Evolutionary conservation across 2,888 invertebrate genomes (phyloP), one percentile per base, ranked within the genome.

Genomic region (Parapristionchus giblindavisi): DNA sequence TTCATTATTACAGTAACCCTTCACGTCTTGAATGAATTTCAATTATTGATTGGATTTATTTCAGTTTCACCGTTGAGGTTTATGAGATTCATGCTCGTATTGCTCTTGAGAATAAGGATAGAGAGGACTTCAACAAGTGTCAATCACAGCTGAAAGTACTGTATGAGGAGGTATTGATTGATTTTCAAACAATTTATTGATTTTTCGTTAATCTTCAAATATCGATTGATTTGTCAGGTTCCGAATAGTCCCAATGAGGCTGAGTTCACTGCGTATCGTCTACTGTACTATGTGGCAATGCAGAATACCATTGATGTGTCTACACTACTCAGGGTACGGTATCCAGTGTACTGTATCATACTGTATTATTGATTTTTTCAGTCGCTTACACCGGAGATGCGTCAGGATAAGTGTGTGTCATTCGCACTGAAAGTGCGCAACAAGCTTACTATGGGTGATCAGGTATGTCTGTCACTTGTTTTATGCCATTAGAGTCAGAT

Each of bases 21-120:
- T 43, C 17, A 14, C 43, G 17, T 43, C 8, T 17, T 43, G 17
- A 43, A 14, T 43, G n/a, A n/a, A n/a, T n/a, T n/a, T n/a, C n/a
- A 48, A 14, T 48, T 21, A 60, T 14, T 36, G 11, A n/a, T 24
- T 17, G 11, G 36, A 8, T 32, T 38, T 24, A 21, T 60, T 72
- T 38, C 72, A 73, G 73, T 34, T 96, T 99, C 88, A 96, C 98
- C 74, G 93, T 99, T n/a, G 92, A 94, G 88, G 99, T 99, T 17
- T 99, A 99, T 90, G 99, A 99, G 91, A 96, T 96, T 3, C 98
- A 99, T 91, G 98, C 97, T 4, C 92, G 97, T 75, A 95, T 99
- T 87, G 97, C 98, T 68, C 91, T 99, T 89, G 98, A 99, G 89
- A 96, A 90, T 90, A 95, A 95, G 72, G 99, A 99, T 89, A 96